Base-by-base conservation (phyloP, 2,888 invertebrate genomes). In the Pandemis corylana region DNA sequence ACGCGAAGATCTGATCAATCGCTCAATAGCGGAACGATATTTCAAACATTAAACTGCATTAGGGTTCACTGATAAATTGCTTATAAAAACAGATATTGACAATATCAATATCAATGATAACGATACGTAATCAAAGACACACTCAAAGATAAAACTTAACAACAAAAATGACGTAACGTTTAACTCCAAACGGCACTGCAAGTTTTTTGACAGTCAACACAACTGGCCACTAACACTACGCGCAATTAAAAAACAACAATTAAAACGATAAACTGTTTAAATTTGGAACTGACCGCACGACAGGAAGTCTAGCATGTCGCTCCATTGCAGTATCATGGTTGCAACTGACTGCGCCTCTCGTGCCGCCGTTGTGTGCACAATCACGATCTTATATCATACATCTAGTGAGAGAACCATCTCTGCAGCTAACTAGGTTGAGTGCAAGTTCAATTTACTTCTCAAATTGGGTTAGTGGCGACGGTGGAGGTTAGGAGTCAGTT, bases 261-360 rank as follows among this genome's bases (percentile, higher is more conserved):
- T 61, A 77, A 76, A 79, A 46, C 46, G 20, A 72, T 69, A 62
- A 72, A 71, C 77, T 75, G 51, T 81, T 80, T 80, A 75, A 84
- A 84, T 83, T 82, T 77, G 73, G 80, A 87, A 93, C 92, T 89
- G 89, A 93, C 94, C 94, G 85, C 93, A 92, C 78, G 86, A 85
- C 80, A 93, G 87, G 85, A 92, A 92, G 82, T 92, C 92, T 81
- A 93, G 86, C 92, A 93, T 92, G 93, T 94, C 94, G 87, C 90
- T 90, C 90, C 92, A 93, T 89, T 91, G 90, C 91, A 93, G 89
- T 89, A 91, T 87, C 93, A 92, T 92, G 84, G 84, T 89, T 89
- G 86, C 87, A 87, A 94, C 94, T 94, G 92, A 91, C 59, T 59
- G 82, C 90, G 85, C 82, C 28, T 83, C 78, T 80, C 80, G 72